These are phyloP conservation scores for Todus mexicanus DNA, from an alignment of 2,797 vertebrate genomes.

Conservation along the genomic window DNA sequence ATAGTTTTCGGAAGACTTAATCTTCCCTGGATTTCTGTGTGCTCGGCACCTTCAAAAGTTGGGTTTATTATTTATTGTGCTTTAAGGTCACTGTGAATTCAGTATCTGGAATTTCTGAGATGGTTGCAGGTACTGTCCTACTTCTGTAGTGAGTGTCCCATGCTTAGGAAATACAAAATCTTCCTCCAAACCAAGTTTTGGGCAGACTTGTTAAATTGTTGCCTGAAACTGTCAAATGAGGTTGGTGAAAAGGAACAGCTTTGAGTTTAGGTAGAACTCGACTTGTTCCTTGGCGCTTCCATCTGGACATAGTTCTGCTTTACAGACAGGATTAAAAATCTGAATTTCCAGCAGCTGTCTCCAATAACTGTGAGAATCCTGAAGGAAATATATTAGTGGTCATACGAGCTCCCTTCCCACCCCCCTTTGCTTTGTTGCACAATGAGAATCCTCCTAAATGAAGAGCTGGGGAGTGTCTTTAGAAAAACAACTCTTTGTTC, in stretches of 20 bases:
- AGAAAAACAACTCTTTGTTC: neutral
- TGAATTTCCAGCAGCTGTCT: neutral
- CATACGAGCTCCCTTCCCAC: rapidly evolving
- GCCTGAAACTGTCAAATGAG: neutral
- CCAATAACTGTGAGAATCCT: neutral
- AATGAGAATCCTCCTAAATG: neutral
- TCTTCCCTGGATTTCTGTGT: neutral
- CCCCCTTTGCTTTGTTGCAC: neutral
- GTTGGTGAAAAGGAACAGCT: neutral
- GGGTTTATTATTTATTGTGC: neutral
- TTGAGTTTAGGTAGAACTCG: neutral
- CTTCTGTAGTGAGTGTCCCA: neutral
- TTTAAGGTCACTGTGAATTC: neutral
- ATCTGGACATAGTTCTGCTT: neutral
- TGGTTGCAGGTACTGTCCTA: neutral
- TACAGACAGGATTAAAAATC: neutral
- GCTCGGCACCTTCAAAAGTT: neutral
- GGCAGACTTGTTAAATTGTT: neutral
- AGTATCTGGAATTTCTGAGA: neutral
- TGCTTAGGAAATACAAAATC: neutral
- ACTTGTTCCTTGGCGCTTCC: neutral
- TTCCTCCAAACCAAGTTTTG: neutral
- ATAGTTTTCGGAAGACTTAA: neutral
- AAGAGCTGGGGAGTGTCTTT: neutral
- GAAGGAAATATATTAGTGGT: neutral